Evolutionary conservation across 2,113 vertebrate genomes (phyloP).

Genomic region (Lamprologus lemairii): DNA sequence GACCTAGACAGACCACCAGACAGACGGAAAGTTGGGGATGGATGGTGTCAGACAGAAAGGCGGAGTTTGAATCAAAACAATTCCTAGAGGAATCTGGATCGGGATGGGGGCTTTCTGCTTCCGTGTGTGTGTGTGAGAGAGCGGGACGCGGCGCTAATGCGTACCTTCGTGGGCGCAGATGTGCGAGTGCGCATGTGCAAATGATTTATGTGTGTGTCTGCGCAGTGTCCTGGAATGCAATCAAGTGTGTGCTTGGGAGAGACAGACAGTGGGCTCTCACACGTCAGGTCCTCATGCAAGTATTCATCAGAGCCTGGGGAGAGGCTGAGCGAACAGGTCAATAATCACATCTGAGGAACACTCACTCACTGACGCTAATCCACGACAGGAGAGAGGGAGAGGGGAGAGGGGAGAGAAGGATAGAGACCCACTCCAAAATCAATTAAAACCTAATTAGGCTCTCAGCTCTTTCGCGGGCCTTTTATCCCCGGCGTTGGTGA

Average conservation of each 20-base stretch:
- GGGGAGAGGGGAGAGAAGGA: conserved; percentile 8
- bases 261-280: conserved; percentile 41
- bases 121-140: neutral
- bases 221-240: conserved; percentile 44
- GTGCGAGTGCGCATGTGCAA: neutral
- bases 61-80: conserved; percentile 3
- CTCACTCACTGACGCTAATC: conserved; percentile 70
- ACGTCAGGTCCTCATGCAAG: conserved; percentile 59
- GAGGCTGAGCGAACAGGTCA: conserved; percentile 67
- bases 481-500: conserved; percentile 54
- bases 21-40: neutral
- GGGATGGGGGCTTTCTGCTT: neutral
- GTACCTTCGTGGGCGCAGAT: neutral
- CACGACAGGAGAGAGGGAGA: conserved; percentile 54
- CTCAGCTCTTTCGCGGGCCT: conserved; percentile 59
- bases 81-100: conserved; percentile 17
- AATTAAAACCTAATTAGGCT: conserved; percentile 78
- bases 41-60: conserved; percentile 27
- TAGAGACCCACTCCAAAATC: conserved; percentile 72
- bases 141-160: neutral
- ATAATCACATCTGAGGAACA: conserved; percentile 73
- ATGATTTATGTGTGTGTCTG: neutral
- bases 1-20: conserved; percentile 15
- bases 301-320: conserved; percentile 65
- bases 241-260: neutral